Evolutionary conservation across 2,113 vertebrate genomes (phyloP).

Genomic region (Clarias magur): DNA sequence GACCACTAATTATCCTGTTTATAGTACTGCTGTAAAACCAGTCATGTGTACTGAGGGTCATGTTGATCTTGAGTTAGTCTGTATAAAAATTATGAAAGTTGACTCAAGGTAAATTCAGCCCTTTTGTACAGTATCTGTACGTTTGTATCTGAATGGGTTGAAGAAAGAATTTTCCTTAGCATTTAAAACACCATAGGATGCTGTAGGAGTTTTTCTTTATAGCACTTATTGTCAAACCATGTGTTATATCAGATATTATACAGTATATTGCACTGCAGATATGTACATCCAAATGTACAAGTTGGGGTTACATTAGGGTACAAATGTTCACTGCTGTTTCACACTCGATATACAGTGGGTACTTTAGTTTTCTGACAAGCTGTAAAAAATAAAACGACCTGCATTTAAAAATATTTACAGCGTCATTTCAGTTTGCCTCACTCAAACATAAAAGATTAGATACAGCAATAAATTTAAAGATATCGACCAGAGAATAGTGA

Average conservation of each 20-base stretch:
- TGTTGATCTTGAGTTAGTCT: neutral
- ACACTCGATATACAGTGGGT: neutral
- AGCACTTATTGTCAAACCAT: neutral
- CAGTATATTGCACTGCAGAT: neutral
- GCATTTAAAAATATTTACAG: neutral
- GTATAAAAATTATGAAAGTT: neutral
- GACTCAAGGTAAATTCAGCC: neutral
- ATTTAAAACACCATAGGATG: slow-evolving; percentile 28
- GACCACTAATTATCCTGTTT: neutral
- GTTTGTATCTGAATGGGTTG: neutral
- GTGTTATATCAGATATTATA: slow-evolving; percentile 4
- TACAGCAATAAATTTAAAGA: neutral
- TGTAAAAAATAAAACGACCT: neutral
- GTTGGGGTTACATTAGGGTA: neutral
- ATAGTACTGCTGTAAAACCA: neutral
- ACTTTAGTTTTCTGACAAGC: neutral
- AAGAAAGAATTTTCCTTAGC: slow-evolving; percentile 20
- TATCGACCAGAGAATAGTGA: neutral
- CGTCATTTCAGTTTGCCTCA: neutral
- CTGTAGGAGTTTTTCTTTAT: slow-evolving; percentile 12
- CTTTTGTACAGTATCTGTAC: too few relatives aligned
- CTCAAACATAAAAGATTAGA: neutral
- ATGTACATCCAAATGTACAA: neutral
- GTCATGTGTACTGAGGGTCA: neutral
- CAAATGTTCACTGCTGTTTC: neutral